Base-by-base conservation (phyloP, 2,888 invertebrate genomes). In the Scaptomyza flava region DNA sequence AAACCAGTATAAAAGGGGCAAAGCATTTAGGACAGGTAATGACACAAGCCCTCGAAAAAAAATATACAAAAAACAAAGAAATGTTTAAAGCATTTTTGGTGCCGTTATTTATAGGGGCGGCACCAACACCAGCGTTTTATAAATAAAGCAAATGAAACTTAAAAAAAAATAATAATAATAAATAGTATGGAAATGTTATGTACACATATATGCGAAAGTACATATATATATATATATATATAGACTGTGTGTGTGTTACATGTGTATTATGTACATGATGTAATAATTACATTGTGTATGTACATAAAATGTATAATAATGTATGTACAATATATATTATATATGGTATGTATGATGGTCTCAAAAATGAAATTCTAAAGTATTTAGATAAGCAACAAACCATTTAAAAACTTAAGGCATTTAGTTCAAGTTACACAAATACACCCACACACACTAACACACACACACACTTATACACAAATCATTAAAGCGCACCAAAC, bases 311-410 rank as follows among this genome's bases (percentile, higher is more conserved):
- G 76, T 84, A 80, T 72, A 68, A 72, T 78, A 75, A 68, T 75
- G 65, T 38, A 38, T 38, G 14, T 38, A 38, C 14, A 38, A 14
- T 38, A 69, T 83, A 87, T 77, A 69, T 69, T 83, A 87, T 80
- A 78, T 68, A 72, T 71, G 58, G 58, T 80, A 80, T 79, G 66
- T 81, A 71, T 80, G 80, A 68, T 74, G 78, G 78, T 82, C 81
- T 80, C 86, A 87, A 79, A 63, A 72, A 78, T 76, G 84, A 89
- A 87, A 89, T 89, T 89, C 89, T 89, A 89, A 89, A 89, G 79
- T 89, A 90, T 83, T 79, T 89, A 88, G 81, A 73, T 80, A 86
- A 79, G 77, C 69, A 72, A 84, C n/a, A 66, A 41, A 14, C 14
- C 53, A 61, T 78, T 79, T 79, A 67, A 69, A 63, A 72, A 69